Base-by-base conservation (phyloP, 2,113 vertebrate genomes). In the Lophura nycthemera region DNA sequence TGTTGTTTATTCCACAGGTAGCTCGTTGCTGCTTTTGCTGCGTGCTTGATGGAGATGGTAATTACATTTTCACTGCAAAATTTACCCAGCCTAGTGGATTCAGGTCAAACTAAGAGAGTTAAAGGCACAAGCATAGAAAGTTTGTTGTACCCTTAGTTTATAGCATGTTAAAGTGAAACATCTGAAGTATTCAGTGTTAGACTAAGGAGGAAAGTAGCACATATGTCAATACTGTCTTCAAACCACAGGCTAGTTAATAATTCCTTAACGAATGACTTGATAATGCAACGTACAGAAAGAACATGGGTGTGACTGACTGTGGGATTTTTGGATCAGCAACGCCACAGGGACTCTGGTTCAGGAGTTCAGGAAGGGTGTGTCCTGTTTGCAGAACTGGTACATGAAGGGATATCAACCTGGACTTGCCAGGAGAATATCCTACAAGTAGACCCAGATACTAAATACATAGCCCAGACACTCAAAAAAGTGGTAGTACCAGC, bases 21-120 rank as follows among this genome's bases (percentile, higher is more conserved):
- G 99, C 99, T 76, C 99, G 99, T 67, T 99, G 99, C 96, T 99
- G 98, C 92, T 99, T 99, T 97, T 99, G 99, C 96, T 99, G 98
- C 3, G 75, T 93, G 32, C 95, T 96, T 32, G 97, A 98, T 2
- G 98, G 97, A 96, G 98, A 98, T 1, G 99, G 99, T 99, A 97
- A 98, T 96, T 95, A 91, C 36, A 8, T 69, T 88, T 88, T 89
- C 34, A 56, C 48, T 79, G 34, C 20, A 75, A 10, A 13, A 3
- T 86, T 95, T 67, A 29, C 29, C 27, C 78, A 40, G n/a, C 36
- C n/a, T 73, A 48, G 30, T 24, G 52, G 24, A 87, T 87, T 78
- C 40, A 91, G 36, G 22, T 25, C 15, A 79, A 50, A 87, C 11
- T 1, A 1, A 57, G 40, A 79, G 22, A 72, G 3, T 63, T 50